Conservation (phyloP, 2,113 vertebrate species). For the Tauraco erythrolophus region DNA sequence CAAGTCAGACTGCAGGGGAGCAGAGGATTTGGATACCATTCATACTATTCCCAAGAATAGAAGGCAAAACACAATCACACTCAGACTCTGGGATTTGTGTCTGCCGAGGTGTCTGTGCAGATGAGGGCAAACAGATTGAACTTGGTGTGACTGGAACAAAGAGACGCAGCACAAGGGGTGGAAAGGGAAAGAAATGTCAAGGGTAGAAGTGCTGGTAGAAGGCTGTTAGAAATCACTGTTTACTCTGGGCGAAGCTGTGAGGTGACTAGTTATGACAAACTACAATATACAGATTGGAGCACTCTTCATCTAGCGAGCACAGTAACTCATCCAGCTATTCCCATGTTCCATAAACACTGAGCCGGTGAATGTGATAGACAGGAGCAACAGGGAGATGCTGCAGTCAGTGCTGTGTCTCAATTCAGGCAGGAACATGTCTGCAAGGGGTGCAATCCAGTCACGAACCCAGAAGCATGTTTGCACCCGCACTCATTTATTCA, state of each 20-base stretch:
- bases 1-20: conserved; percentile 8
- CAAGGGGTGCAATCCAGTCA: conserved; percentile 38
- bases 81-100: neutral
- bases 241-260: neutral
- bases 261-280: neutral
- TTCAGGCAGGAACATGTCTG: conserved; percentile 45
- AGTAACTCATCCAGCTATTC: neutral
- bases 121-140: neutral
- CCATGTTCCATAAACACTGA: neutral
- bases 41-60: conserved; percentile 44
- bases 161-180: neutral
- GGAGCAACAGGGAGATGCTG: neutral
- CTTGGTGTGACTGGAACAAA: neutral
- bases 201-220: neutral
- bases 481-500: conserved; percentile 23
- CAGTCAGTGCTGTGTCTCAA: neutral
- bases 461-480: conserved; percentile 33
- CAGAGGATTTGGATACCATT: conserved; percentile 6
- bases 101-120: neutral
- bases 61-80: neutral
- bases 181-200: neutral
- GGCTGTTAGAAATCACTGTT: neutral
- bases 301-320: fast-evolving
- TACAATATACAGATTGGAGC: neutral
- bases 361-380: neutral